Evolutionary conservation across 2,888 invertebrate species (phyloP), one percentile per base, ranked within the genome.

Genomic region (Hypolimnas misippus): DNA sequence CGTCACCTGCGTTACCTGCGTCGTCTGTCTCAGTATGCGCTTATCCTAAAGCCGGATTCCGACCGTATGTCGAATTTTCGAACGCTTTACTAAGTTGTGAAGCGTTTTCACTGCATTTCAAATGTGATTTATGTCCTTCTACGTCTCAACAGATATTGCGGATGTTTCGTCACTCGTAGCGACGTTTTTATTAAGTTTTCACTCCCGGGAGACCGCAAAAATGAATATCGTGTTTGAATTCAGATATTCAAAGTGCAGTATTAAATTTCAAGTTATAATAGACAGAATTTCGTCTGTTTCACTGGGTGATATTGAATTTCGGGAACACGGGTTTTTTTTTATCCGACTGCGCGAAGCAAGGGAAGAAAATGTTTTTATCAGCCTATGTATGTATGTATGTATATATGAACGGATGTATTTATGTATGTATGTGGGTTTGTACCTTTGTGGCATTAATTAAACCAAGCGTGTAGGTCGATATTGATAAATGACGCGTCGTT

Each of bases 31-130:
- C 25, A 25, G 2, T 25, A 25, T 25, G 25, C 25, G 25, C 25
- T 25, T 25, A 25, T 2, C 25, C 25, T 25, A 25, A 49, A 76
- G 76, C 76, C 75, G 79, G 83, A 82, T 81, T 82, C 76, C 77
- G 76, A 49, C 25, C 83, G 84, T 86, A 87, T 81, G 80, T 76
- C 73, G 87, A 86, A 86, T 85, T 81, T 84, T 78, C 77, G 74
- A 81, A 73, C 78, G 77, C 29, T 49, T 49, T 72, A 70, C 70
- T 72, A 73, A 73, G 70, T 69, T 69, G 70, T 70, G 71, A 70
- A 63, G 70, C 71, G 70, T 72, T 75, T 76, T 73, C 73, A 79
- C 77, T 84, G 84, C 84, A 83, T 84, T 84, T 82, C 77, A 76
- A 81, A 79, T 78, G 77, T 84, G 85, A 87, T 88, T 87, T 84